A percentile compares a stretch with the other conserved stretches of the same genome.
phyloP scores from a whole-genome alignment of 2,888 invertebrate genomes.

The Ceramica pisi region DNA sequence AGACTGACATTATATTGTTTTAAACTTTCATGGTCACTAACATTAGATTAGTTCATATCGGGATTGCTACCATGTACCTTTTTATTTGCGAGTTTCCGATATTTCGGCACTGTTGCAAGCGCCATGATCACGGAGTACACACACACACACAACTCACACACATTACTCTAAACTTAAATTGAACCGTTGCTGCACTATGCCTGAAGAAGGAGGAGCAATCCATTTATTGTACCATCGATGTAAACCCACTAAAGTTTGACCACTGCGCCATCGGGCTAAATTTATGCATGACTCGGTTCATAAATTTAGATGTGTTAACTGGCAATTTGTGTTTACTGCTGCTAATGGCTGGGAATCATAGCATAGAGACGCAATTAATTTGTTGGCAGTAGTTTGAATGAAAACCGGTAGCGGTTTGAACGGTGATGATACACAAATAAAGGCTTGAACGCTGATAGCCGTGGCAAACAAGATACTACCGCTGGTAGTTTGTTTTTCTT shows the following conservation, averaged over 20 bases:
- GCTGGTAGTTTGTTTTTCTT: background rate
- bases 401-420: conserved; percentile 25
- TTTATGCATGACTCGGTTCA: conserved; percentile 62
- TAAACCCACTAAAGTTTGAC: conserved; percentile 37
- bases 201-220: background rate
- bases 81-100: no score
- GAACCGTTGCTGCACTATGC: background rate
- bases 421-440: conserved; percentile 19
- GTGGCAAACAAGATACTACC: background rate
- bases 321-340: conserved; percentile 59
- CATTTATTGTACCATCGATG: conserved; percentile 9
- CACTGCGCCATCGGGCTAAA: conserved; percentile 39
- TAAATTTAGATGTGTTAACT: conserved; percentile 63
- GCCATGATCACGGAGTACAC: no score
- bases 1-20: no score
- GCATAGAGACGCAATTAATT: conserved; percentile 43
- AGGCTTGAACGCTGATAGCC: background rate
- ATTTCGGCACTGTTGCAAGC: no score
- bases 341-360: conserved; percentile 56
- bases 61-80: no score
- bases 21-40: no score
- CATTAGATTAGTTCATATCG: no score
- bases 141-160: no score
- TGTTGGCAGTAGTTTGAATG: conserved; percentile 27
- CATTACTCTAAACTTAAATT: no score